Evolutionary conservation across 1,140 invertebrate genomes (phyloP).

Genomic region (Pogonomyrmex barbatus): DNA sequence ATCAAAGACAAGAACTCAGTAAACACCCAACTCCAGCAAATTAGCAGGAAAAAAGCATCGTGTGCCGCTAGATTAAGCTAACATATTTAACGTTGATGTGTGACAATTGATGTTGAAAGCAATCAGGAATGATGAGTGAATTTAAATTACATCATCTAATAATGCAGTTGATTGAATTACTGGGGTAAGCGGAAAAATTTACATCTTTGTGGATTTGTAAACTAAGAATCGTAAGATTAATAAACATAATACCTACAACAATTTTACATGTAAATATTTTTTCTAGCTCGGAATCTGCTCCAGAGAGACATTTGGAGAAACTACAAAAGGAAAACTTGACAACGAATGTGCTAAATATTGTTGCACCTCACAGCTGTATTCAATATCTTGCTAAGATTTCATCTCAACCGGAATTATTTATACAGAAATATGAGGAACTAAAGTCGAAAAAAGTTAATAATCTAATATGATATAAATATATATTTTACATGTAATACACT

Average conservation of each 20-base stretch:
- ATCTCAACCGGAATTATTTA: constrained; percentile 83
- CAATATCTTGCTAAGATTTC: constrained; percentile 83
- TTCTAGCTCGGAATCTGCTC: constrained; percentile 82
- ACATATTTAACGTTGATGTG: neutral
- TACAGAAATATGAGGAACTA: constrained; percentile 86
- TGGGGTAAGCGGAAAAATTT: constrained; percentile 81
- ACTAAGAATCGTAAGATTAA: neutral
- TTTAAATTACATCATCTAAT: constrained; percentile 86
- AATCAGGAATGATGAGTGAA: constrained; percentile 85
- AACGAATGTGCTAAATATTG: constrained; percentile 74
- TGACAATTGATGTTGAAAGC: neutral
- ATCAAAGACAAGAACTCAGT: too few species aligned
- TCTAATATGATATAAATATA: neutral
- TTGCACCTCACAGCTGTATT: constrained; percentile 83
- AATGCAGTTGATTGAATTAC: constrained; percentile 83
- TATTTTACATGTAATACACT: neutral
- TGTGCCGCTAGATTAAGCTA: neutral
- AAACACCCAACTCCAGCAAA: too few species aligned
- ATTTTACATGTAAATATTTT: constrained; percentile 47
- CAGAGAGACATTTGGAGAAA: constrained; percentile 86
- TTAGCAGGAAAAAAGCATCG: too few species aligned
- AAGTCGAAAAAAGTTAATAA: constrained; percentile 86
- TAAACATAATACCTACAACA: constrained; percentile 6
- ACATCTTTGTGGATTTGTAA: constrained; percentile 37
- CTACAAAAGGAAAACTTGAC: constrained; percentile 83